These are phyloP conservation scores for Fregata magnificens DNA, from an alignment of 2,113 vertebrate species.

Conservation along the genomic window DNA sequence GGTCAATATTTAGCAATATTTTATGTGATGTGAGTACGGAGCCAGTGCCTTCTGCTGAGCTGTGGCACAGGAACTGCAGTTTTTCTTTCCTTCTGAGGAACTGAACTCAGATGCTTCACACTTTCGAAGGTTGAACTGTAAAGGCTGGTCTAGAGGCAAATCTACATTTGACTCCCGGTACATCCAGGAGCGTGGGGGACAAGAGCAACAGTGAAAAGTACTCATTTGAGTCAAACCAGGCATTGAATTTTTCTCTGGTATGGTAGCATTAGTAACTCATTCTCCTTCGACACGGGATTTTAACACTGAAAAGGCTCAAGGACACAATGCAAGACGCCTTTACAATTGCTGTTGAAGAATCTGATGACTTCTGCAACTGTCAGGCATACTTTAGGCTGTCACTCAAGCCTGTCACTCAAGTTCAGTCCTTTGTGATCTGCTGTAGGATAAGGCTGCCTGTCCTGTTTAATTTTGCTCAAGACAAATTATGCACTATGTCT, in stretches of 20 bases:
- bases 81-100: neutral
- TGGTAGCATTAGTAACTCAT: neutral
- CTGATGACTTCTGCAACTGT: neutral
- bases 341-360: neutral
- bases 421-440: neutral
- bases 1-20: neutral
- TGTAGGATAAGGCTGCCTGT: neutral
- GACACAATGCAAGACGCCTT: neutral
- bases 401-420: neutral
- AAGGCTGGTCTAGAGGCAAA: neutral
- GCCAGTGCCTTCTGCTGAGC: neutral
- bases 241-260: neutral
- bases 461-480: neutral
- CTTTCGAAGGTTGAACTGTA: neutral
- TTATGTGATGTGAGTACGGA: neutral
- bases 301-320: neutral
- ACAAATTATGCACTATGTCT: constrained; percentile 5
- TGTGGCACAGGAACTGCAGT: neutral
- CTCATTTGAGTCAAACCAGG: neutral
- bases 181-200: neutral
- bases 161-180: neutral
- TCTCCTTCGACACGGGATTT: neutral
- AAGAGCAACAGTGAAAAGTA: neutral
- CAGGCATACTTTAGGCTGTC: neutral
- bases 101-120: neutral